Evolutionary conservation across 2,888 invertebrate genomes (phyloP).

Genomic region (Lithophane socia): DNA sequence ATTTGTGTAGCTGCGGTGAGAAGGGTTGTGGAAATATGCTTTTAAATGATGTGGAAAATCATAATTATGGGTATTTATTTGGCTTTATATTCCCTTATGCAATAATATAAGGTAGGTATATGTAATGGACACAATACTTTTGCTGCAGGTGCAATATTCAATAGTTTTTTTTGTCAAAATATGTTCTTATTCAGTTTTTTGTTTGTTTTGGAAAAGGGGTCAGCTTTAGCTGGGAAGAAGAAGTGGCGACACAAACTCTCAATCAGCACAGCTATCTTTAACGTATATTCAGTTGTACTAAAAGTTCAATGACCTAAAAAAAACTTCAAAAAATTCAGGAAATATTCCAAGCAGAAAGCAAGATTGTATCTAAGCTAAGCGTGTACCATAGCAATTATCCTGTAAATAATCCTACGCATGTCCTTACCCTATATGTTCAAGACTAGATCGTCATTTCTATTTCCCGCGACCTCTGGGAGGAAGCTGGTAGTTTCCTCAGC

Average conservation of each 20-base stretch:
- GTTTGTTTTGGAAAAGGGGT: no score
- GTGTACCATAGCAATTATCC: background rate
- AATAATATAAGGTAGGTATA: background rate
- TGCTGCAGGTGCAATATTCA: background rate
- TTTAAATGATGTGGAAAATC: background rate
- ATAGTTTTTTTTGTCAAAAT: background rate
- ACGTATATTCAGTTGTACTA: no score
- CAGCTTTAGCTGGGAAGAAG: no score
- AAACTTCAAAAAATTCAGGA: background rate
- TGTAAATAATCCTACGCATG: background rate
- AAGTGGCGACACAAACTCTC: no score
- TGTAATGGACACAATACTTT: background rate
- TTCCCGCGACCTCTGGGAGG: constrained; percentile 37
- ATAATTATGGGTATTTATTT: background rate
- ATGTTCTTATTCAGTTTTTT: no score
- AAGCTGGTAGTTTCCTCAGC: constrained; percentile 39
- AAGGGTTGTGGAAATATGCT: constrained; percentile 1
- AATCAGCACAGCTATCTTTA: no score
- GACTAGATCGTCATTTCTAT: constrained; percentile 34
- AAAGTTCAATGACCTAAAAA: no score
- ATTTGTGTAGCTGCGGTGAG: constrained; percentile 10
- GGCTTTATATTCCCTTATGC: background rate
- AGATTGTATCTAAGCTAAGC: background rate
- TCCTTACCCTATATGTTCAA: background rate
- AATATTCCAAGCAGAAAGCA: no score